These are phyloP conservation scores for Chascanopsetta lugubris DNA, from an alignment of 2,113 vertebrate species.

Conservation along the genomic window DNA sequence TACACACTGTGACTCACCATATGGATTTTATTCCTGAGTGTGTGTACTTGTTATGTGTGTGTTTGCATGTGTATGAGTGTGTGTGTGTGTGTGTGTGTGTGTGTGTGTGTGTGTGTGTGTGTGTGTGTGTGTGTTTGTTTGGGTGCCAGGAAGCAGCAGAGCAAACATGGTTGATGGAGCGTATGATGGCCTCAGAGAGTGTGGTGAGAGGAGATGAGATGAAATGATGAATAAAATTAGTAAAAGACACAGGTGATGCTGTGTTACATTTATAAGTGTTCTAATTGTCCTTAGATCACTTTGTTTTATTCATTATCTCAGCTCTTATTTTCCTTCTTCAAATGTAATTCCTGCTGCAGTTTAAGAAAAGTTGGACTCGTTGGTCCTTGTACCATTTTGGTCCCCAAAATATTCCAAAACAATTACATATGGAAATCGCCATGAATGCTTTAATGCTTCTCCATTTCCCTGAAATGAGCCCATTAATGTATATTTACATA, in stretches of 20 bases:
- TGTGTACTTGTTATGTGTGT: slow-evolving; percentile 24
- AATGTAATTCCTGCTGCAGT: not conserved
- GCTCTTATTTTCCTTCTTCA: not conserved
- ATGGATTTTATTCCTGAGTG: slow-evolving; percentile 25
- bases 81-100: slow-evolving; percentile 9
- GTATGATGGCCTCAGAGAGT: slow-evolving; percentile 36
- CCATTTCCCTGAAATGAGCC: no score
- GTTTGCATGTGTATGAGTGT: slow-evolving; percentile 12
- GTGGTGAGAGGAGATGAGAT: slow-evolving; percentile 17
- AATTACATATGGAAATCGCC: no score
- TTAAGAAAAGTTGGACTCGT: no score
- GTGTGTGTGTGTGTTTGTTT: slow-evolving; percentile 13
- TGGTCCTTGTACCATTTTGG: no score
- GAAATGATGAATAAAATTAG: slow-evolving; percentile 2
- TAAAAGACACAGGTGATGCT: slow-evolving; percentile 21
- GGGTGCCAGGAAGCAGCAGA: slow-evolving; percentile 39
- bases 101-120: slow-evolving; percentile 27
- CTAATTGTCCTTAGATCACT: no score
- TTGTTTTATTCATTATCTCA: not conserved
- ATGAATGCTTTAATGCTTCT: no score
- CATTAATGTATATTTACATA: no score
- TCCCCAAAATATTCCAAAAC: no score
- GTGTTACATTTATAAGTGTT: not conserved
- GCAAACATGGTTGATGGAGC: slow-evolving; percentile 42
- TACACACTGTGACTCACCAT: slow-evolving; percentile 33